Conservation (phyloP, 2,113 vertebrate species). For the Daubentonia madagascariensis region DNA sequence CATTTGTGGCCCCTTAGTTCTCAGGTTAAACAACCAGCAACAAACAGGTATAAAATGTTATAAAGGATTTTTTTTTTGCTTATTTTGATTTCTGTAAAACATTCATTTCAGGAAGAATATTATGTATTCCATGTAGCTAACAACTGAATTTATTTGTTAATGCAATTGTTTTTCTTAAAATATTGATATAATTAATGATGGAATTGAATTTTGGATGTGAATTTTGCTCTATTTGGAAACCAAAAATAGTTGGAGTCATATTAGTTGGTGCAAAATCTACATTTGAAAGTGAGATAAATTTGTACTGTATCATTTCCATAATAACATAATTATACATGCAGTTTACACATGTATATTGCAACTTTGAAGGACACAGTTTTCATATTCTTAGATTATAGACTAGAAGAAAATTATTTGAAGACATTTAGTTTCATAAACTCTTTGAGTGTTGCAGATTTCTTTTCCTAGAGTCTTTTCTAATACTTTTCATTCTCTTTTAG, state of each 20-base stretch:
- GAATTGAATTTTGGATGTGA: background rate
- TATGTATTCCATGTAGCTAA: background rate
- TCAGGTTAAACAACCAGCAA: background rate
- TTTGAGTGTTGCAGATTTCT: background rate
- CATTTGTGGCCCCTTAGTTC: background rate
- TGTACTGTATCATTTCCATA: background rate
- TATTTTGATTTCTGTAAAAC: slow-evolving; percentile 20
- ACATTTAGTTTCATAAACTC: background rate
- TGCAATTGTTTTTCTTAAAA: background rate
- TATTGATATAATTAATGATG: background rate
- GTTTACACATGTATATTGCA: background rate
- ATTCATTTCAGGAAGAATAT: background rate
- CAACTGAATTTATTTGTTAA: slow-evolving; percentile 1
- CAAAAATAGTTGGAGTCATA: background rate
- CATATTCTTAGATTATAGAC: background rate
- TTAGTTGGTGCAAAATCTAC: background rate
- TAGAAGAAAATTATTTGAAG: slow-evolving; percentile 10
- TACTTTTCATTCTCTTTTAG: background rate
- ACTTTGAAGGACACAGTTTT: background rate
- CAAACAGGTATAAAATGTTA: background rate
- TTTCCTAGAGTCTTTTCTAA: background rate
- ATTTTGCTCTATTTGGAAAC: background rate
- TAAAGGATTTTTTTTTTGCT: background rate
- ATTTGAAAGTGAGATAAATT: slow-evolving; percentile 16
- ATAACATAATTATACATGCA: background rate